Base-by-base conservation (phyloP, 2,113 vertebrate genomes). In the Scomber colias region DNA sequence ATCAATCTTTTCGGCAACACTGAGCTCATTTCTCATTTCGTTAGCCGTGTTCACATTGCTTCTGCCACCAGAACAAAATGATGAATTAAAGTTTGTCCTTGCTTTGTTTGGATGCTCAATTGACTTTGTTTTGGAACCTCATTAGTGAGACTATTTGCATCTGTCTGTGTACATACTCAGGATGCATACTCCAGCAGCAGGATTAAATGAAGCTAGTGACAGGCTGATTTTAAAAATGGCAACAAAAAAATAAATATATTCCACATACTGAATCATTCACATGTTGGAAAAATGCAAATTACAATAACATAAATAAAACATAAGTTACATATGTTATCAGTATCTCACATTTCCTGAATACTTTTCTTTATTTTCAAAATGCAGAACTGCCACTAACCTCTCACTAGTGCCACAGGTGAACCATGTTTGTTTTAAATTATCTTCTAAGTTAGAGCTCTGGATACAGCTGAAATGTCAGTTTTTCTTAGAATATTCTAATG, bases 131-230 rank as follows among this genome's bases (percentile, higher is more conserved):
- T 35, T 17, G 51, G 57, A 40, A 13, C 31, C 24, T 80, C 24
- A 60, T 71, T 68, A 80, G 24, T 57, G 45, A 73, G 61, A 46
- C 44, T 16, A 62, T 75, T 71, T 63, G 55, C 49, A 72, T 66
- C 44, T 40, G 17, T 65, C 24, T 65, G 19, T 27, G 12, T 48
- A 3, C 21, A 2, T 65, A 21, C 7, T 17, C 7, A 4, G 14
- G n/a, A 2, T 19, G 19, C 61, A 48, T 48, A 40, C 16, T 45
- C 19, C 3, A 50, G 51, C 48, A 49, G 27, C 55, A 44, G 17
- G 3, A 54, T 54, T 49, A 46, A 5, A 50, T 46, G 7, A 46
- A 46, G 6, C 53, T 19, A 13, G 46, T 27, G 30, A 79, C 8
- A 66, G 16, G 21, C 4, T 17, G 16, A 46, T 76, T 35, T 65